Evolutionary conservation across 2,888 invertebrate genomes (phyloP).

Genomic region (Polylopha cassiicola): DNA sequence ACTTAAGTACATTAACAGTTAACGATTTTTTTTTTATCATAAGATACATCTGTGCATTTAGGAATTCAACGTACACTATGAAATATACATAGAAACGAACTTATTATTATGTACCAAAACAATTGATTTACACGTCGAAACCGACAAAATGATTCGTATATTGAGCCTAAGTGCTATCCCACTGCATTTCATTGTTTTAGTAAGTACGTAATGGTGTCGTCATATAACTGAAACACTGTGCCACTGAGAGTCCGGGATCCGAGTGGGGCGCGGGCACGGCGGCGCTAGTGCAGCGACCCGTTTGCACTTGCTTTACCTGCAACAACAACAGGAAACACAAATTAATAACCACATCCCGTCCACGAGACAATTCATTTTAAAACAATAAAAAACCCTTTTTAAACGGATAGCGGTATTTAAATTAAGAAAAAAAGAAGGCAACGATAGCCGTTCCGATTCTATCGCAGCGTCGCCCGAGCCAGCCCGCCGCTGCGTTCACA

Average conservation of each 20-base stretch:
- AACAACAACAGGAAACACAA: constrained; percentile 44
- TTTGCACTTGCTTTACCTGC: constrained; percentile 68
- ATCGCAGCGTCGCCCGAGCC: constrained; percentile 50
- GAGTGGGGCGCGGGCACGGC: too few species aligned
- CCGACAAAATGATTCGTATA: constrained; percentile 39
- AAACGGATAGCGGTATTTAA: constrained; percentile 70
- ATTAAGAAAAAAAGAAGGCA: constrained; percentile 67
- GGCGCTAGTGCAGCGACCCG: constrained; percentile 47
- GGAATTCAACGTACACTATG: constrained; percentile 52
- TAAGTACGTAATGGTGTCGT: constrained; percentile 5
- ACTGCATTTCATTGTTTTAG: constrained; percentile 29
- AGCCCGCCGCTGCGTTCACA: constrained; percentile 72
- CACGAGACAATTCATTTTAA: constrained; percentile 29
- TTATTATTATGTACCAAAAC: constrained; percentile 51
- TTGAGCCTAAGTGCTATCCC: constrained; percentile 40
- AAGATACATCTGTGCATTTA: constrained; percentile 59
- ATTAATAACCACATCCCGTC: constrained; percentile 25
- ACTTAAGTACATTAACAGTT: constrained; percentile 45
- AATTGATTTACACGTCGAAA: constrained; percentile 21
- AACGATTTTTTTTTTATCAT: constrained; percentile 49
- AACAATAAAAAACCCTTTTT: constrained; percentile 46
- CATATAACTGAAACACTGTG: constrained; percentile 56
- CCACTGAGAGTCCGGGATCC: constrained; percentile 51
- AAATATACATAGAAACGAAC: constrained; percentile 49
- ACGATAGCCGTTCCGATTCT: constrained; percentile 66